Conservation (phyloP, 2,113 vertebrate genomes). For the Numida meleagris region DNA sequence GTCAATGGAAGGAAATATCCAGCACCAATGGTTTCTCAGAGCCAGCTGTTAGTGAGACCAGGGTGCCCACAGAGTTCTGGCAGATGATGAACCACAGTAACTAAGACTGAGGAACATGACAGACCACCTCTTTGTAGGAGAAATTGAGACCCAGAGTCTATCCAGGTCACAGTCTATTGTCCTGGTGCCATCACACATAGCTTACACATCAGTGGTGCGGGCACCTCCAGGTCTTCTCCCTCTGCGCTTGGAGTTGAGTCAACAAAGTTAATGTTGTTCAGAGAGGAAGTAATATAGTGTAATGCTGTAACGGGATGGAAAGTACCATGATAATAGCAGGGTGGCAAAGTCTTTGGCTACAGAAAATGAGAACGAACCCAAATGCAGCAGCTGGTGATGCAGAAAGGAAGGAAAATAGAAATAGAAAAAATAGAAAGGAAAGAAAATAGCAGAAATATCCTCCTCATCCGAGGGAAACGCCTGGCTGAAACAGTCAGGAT, state of each 20-base stretch:
- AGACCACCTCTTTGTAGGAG: background rate
- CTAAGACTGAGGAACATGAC: rapidly evolving
- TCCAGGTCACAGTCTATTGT: background rate
- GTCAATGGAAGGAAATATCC: background rate
- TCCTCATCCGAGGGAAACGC: background rate
- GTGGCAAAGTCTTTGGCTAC: too few relatives aligned
- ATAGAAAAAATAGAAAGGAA: too few relatives aligned
- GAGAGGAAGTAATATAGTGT: background rate
- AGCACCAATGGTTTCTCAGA: background rate
- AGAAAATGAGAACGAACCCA: too few relatives aligned
- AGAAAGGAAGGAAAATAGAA: too few relatives aligned
- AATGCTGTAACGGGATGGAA: too few relatives aligned
- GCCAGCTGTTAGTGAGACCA: background rate
- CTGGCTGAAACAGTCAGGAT: background rate
- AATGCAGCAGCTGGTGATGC: too few relatives aligned
- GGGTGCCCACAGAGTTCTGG: rapidly evolving
- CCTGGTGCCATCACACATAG: background rate
- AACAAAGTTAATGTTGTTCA: conserved; percentile 49
- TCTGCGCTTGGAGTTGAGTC: background rate
- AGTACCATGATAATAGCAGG: too few relatives aligned
- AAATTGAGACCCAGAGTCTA: background rate
- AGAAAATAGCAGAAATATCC: background rate
- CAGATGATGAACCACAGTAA: background rate
- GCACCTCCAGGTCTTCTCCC: background rate
- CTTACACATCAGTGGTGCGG: rapidly evolving